These are phyloP conservation scores for Rhynchopsitta pachyrhyncha DNA, from an alignment of 2,113 vertebrate species.

Conservation along the genomic window DNA sequence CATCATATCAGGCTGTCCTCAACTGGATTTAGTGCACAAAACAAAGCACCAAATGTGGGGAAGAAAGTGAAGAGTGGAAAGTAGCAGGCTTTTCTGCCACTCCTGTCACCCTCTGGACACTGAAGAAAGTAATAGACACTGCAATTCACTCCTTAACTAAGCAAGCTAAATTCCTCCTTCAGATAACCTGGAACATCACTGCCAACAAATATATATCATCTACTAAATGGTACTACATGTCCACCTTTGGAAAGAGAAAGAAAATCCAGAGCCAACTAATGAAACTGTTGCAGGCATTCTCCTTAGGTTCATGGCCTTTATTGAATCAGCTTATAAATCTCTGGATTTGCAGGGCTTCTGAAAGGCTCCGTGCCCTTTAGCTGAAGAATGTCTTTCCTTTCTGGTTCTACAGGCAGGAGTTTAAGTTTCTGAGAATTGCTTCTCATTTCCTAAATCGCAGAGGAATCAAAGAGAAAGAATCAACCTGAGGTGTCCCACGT, in stretches of 20 bases:
- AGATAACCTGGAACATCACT: not conserved
- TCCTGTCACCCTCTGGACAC: not conserved
- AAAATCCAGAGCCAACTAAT: conserved; percentile 32
- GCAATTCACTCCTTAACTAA: not conserved
- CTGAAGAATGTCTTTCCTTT: not conserved
- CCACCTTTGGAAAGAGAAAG: conserved; percentile 25
- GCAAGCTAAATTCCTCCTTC: conserved; percentile 10
- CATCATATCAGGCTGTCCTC: not conserved
- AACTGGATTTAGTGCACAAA: not conserved
- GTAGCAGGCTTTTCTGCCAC: not conserved
- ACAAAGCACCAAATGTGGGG: not conserved
- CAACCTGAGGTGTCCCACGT: not conserved
- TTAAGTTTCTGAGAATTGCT: not conserved
- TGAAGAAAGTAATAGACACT: not conserved
- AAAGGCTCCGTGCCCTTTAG: not conserved
- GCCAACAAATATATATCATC: not conserved
- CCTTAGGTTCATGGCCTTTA: not conserved
- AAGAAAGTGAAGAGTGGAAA: not conserved
- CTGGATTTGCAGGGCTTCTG: not conserved
- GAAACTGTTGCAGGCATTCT: conserved; percentile 40
- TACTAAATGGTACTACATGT: not conserved
- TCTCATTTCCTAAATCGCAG: not conserved
- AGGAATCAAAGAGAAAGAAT: not conserved
- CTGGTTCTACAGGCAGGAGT: not conserved
- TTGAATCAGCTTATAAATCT: conserved; percentile 3